phyloP scores from a whole-genome alignment of 2,113 vertebrate species.

The Potamarius usumacintae region DNA sequence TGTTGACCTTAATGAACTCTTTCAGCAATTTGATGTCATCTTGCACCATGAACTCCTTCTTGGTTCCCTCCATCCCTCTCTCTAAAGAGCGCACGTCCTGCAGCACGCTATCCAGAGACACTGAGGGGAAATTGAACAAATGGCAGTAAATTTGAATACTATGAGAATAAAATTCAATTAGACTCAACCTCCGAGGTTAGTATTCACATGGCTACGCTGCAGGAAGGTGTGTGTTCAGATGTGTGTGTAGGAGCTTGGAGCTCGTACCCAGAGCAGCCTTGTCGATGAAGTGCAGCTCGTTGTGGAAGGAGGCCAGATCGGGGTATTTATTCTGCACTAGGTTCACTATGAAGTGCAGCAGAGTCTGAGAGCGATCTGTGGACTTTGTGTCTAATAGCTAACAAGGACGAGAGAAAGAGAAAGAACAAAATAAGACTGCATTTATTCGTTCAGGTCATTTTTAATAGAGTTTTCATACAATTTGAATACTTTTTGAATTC shows the following conservation, averaged over 20 bases:
- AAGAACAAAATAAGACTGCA: not conserved
- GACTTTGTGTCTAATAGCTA: constrained; percentile 97
- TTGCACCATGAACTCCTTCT: constrained; percentile 90
- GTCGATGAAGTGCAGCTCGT: constrained; percentile 90
- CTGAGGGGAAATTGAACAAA: constrained; percentile 61
- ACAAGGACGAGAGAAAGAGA: not conserved
- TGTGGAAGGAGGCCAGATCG: constrained; percentile 82
- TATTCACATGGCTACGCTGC: not conserved
- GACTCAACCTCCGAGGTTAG: not conserved
- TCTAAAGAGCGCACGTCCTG: constrained; percentile 85
- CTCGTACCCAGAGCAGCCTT: constrained; percentile 88
- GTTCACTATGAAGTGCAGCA: constrained; percentile 88
- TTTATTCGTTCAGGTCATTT: not conserved
- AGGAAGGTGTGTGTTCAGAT: not conserved
- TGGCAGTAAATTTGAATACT: not conserved
- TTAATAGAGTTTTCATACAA: not conserved
- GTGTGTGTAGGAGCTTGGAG: not conserved
- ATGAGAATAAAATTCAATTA: not conserved
- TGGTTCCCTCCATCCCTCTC: constrained; percentile 87
- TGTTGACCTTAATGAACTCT: constrained; percentile 87
- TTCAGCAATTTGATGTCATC: constrained; percentile 86
- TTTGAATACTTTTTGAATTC: not conserved
- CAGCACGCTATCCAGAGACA: constrained; percentile 86
- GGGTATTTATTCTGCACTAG: constrained; percentile 90
- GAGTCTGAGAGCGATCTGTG: constrained; percentile 89